Evolutionary conservation across 1,140 invertebrate genomes (phyloP).

Genomic region (Diprion similis): DNA sequence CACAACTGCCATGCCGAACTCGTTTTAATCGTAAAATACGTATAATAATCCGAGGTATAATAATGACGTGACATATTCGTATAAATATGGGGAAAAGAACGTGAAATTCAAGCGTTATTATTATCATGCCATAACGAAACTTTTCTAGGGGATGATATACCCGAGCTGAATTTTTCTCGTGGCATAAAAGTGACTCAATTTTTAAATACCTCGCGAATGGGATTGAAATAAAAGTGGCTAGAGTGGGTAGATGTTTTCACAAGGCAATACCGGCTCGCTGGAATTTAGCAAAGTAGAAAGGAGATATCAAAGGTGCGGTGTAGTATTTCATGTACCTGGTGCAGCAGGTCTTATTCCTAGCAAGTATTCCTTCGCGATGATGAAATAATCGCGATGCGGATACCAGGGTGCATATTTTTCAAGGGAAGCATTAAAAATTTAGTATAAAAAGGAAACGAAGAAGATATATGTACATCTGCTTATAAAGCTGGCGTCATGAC

Average conservation of each 20-base stretch:
- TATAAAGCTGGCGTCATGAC: not conserved
- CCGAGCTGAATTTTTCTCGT: no score
- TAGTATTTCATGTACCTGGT: not conserved
- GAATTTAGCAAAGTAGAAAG: not conserved
- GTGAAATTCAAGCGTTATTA: no score
- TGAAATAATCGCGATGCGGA: not conserved
- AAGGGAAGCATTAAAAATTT: not conserved
- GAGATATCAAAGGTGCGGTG: not conserved
- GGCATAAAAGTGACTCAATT: no score
- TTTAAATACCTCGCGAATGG: no score
- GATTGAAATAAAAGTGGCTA: not conserved
- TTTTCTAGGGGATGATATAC: no score
- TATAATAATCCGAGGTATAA: no score
- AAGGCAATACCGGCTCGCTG: not conserved
- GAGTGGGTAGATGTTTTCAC: not conserved
- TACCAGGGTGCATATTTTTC: not conserved
- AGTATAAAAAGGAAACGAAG: not conserved
- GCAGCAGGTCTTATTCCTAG: not conserved
- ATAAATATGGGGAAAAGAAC: no score
- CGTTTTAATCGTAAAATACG: no score
- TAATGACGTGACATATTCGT: no score
- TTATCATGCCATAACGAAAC: no score
- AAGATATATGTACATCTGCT: not conserved
- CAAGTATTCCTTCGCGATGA: conserved; percentile 1
- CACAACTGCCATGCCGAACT: no score